Evolutionary conservation across 2,113 vertebrate genomes (phyloP).

Genomic region (Chloropsis cyanopogon): DNA sequence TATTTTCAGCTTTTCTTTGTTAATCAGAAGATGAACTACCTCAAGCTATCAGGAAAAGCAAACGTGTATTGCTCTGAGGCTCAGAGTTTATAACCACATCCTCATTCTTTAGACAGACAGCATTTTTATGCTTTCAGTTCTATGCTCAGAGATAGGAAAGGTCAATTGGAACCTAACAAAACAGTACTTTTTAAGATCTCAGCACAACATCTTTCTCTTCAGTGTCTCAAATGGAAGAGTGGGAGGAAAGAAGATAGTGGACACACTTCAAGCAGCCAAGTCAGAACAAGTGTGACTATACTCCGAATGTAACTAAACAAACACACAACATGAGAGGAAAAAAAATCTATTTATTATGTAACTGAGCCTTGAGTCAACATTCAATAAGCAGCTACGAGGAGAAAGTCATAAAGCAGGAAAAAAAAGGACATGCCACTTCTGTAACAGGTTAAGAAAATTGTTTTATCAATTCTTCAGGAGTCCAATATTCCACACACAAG

Average conservation of each 20-base stretch:
- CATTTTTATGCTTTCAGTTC: background rate
- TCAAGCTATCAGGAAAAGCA: background rate
- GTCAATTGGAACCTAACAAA: conserved; percentile 18
- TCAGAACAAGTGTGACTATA: background rate
- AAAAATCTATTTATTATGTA: background rate
- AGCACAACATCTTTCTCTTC: conserved; percentile 3
- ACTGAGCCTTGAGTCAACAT: background rate
- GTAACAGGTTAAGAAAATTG: background rate
- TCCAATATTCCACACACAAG: background rate
- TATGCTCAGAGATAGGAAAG: background rate
- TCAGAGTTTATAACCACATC: background rate
- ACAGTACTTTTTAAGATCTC: background rate
- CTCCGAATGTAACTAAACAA: background rate
- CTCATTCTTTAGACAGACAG: background rate
- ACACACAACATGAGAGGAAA: background rate
- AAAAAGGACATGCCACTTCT: background rate
- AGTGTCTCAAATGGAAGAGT: background rate
- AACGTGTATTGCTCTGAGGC: background rate
- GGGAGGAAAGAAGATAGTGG: background rate
- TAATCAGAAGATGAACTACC: background rate
- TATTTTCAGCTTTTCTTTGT: background rate
- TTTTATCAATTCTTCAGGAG: background rate
- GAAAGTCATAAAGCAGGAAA: background rate
- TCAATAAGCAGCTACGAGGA: background rate
- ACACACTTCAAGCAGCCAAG: background rate